Percentiles rank a stretch among this genome's conserved stretches.
These are phyloP conservation scores for Harpagoxenus sublaevis DNA, from an alignment of 2,888 invertebrate species.

Conservation along the genomic window DNA sequence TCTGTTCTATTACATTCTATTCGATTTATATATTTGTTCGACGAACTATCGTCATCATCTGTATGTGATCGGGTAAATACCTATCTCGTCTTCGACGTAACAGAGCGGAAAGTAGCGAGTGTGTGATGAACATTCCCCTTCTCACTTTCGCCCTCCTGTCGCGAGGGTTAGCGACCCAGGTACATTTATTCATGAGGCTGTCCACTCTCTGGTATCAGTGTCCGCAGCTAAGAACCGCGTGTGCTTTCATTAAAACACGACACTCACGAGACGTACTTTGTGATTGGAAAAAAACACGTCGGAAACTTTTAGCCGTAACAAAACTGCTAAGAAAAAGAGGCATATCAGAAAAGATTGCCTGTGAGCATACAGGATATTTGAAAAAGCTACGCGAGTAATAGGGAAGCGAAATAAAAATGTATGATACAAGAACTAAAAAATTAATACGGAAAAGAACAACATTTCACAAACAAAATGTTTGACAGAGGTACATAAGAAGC, in stretches of 20 bases:
- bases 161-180: constrained; percentile 25
- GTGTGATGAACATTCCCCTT: constrained; percentile 51
- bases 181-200: constrained; percentile 72
- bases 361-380: background rate
- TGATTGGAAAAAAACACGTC: background rate
- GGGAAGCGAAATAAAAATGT: background rate
- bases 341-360: background rate
- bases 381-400: background rate
- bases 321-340: background rate
- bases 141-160: constrained; percentile 5
- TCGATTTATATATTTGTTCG: constrained; percentile 11
- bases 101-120: constrained; percentile 40
- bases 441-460: background rate
- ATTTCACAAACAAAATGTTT: constrained; percentile 12
- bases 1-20: constrained; percentile 9
- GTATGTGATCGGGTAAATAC: constrained; percentile 9
- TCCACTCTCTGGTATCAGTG: constrained; percentile 56
- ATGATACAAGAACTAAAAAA: background rate
- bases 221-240: constrained; percentile 9
- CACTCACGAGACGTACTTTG: background rate
- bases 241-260: constrained; percentile 1
- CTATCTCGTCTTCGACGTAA: constrained; percentile 12
- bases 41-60: background rate
- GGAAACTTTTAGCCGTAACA: constrained; percentile 5
- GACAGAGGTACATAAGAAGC: constrained; percentile 17